Evolutionary conservation across 2,888 invertebrate species (phyloP), one percentile per base, ranked within the genome.

Genomic region (Malthinus seriepunctatus): DNA sequence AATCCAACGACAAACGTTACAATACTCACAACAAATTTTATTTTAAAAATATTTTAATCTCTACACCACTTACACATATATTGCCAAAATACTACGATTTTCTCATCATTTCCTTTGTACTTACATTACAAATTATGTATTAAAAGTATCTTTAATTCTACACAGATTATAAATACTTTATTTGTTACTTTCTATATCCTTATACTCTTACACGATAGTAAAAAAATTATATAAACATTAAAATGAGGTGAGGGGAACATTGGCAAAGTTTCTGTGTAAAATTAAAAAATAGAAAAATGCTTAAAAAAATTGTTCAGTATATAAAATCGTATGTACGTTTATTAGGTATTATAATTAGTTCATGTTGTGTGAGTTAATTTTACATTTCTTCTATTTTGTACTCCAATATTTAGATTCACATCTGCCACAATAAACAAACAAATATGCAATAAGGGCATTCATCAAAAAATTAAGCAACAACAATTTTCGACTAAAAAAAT

Each of bases 41-140:
- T 65, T 65, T 65, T 64, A 69, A 69, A 69, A 68, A 67, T 68
- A 69, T 65, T n/a, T 62, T 65, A 67, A 42, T 42, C 58, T 67
- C 65, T 66, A 67, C 63, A 64, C 64, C 63, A 64, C 63, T 56
- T 59, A 68, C 67, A 69, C 65, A 67, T 63, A 68, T 67, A 67
- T 68, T 69, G 67, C 68, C 69, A 66, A 69, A 69, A 68, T 67
- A 67, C 67, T 67, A 64, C 63, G 60, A 60, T 59, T 60, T 65
- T 63, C 42, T 51, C 60, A 56, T 58, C 52, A 55, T 44, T 63
- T 51, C 60, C 58, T 67, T 67, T 67, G 65, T 64, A 64, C 64
- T 66, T 53, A 59, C 63, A 59, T 67, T 60, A 66, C 58, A 64
- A 60, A 60, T 56, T 53, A 35, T 58, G 23, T 53, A 60, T 39